phyloP scores from a whole-genome alignment of 2,113 vertebrate species.

The Mesoclemmys tuberculata region DNA sequence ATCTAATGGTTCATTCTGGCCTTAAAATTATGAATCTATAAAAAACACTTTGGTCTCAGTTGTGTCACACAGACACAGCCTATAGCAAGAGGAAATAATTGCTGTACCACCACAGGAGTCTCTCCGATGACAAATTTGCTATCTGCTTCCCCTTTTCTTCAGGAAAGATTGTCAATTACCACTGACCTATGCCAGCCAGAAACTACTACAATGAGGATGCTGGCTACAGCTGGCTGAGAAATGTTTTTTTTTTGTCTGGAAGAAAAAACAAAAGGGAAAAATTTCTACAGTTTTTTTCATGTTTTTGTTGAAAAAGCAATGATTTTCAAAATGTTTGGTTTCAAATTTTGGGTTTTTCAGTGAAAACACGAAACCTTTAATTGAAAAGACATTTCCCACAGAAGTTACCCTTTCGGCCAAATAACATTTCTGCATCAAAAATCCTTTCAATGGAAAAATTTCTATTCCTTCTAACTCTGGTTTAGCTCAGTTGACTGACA shows the following conservation, averaged over 20 bases:
- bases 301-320: not conserved
- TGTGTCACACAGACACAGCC: not conserved
- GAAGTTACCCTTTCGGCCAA: not conserved
- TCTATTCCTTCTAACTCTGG: not conserved
- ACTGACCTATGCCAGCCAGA: not conserved
- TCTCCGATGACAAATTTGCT: rapidly evolving
- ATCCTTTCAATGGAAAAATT: not conserved
- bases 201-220: not conserved
- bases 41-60: not conserved
- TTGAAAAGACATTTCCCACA: not conserved
- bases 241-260: rapidly evolving
- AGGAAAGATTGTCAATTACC: not conserved
- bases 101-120: not conserved
- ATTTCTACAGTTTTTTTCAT: not conserved
- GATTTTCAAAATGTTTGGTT: not conserved
- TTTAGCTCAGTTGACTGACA: slow-evolving; percentile 13
- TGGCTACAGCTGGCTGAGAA: not conserved
- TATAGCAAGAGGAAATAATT: not conserved
- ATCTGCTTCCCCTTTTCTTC: not conserved
- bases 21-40: not conserved
- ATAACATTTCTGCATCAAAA: not conserved
- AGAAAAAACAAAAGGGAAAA: not conserved
- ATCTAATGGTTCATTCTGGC: not conserved
- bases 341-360: not conserved
- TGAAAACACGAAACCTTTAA: not conserved